Evolutionary conservation across 1,140 invertebrate species (phyloP).

Genomic region (Eulimnadia texana): DNA sequence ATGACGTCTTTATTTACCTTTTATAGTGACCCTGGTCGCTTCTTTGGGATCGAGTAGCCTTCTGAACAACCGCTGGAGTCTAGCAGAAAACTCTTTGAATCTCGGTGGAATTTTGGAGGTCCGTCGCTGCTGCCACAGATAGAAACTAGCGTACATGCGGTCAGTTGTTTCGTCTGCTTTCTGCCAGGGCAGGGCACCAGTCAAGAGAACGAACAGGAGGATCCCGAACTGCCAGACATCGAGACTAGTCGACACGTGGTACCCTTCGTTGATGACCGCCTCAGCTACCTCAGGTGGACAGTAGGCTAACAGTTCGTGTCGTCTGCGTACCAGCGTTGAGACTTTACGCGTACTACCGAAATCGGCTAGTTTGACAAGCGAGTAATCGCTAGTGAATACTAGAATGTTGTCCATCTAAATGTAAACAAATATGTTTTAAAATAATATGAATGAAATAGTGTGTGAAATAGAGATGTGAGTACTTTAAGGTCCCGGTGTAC

Average conservation of each 20-base stretch:
- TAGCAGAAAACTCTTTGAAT: constrained; percentile 62
- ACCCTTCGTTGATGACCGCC: constrained; percentile 24
- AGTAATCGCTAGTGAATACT: constrained; percentile 67
- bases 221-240: constrained; percentile 96
- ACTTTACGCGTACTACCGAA: constrained; percentile 52
- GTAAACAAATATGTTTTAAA: no score
- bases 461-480: no score
- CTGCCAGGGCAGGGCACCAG: constrained; percentile 90
- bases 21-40: constrained; percentile 44
- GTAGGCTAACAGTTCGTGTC: constrained; percentile 77
- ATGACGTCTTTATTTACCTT: neutral
- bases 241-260: constrained; percentile 57
- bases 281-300: constrained; percentile 70
- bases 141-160: constrained; percentile 38
- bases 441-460: no score
- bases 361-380: constrained; percentile 85
- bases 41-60: constrained; percentile 59
- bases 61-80: constrained; percentile 57
- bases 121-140: constrained; percentile 12
- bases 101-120: constrained; percentile 46
- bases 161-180: constrained; percentile 65
- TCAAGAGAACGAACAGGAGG: constrained; percentile 80
- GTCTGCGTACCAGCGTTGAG: constrained; percentile 37
- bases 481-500: constrained; percentile 77
- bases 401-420: constrained; percentile 36